Evolutionary conservation across 2,113 vertebrate genomes (phyloP).

Genomic region (Notarius quadriscutis): DNA sequence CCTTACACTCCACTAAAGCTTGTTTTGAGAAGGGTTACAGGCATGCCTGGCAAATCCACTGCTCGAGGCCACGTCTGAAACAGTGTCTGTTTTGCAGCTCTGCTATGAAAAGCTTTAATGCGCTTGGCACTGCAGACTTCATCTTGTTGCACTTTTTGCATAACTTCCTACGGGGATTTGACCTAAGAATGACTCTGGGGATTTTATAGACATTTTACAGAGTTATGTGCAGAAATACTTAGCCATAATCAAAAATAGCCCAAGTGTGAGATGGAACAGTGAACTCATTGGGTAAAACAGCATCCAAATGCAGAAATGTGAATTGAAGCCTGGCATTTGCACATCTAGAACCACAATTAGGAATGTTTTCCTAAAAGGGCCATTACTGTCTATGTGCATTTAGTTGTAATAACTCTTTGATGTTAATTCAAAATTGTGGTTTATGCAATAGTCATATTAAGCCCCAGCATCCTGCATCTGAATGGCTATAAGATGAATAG

Average conservation of each 20-base stretch:
- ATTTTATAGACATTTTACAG: conserved; percentile 41
- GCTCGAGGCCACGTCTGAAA: conserved; percentile 64
- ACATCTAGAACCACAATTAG: not conserved
- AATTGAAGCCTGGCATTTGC: conserved; percentile 14
- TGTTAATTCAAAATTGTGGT: not conserved
- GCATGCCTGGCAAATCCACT: conserved; percentile 59
- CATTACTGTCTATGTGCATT: not conserved
- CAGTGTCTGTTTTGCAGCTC: conserved; percentile 63
- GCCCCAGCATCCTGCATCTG: not conserved
- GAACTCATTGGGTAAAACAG: not conserved
- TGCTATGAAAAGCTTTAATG: conserved; percentile 61
- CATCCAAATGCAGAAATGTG: conserved; percentile 4
- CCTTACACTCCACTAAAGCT: conserved; percentile 52
- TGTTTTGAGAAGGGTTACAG: conserved; percentile 65
- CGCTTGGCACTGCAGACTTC: conserved; percentile 63
- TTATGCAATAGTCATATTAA: not conserved
- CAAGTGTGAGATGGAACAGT: conserved; percentile 13
- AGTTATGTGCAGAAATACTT: conserved; percentile 41
- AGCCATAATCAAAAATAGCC: conserved; percentile 41
- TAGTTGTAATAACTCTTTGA: not conserved
- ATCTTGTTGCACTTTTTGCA: conserved; percentile 65
- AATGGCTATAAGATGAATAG: not conserved
- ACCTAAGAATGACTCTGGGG: conserved; percentile 54
- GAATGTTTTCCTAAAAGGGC: conserved; percentile 13
- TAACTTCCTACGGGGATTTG: conserved; percentile 56